A percentile compares a stretch with the other conserved stretches of the same genome.
Evolutionary conservation across 1,140 invertebrate genomes (phyloP).

Genomic region (Drosophila santomea): DNA sequence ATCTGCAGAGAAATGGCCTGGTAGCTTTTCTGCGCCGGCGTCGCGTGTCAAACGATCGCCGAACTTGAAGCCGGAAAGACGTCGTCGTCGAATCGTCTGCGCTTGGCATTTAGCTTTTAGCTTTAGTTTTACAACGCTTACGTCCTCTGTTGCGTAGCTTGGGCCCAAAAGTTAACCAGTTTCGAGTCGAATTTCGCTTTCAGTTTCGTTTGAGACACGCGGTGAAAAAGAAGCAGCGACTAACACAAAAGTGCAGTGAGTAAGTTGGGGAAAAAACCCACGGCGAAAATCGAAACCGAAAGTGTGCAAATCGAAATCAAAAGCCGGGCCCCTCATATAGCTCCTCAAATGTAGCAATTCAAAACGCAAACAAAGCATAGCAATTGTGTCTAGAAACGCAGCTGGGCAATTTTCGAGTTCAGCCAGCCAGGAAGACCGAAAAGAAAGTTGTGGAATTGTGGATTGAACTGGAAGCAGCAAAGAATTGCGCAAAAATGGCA

Average conservation of each 20-base stretch:
- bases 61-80: conserved; percentile 72
- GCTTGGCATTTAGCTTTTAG: conserved; percentile 5
- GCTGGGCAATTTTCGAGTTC: conserved; percentile 51
- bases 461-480: conserved; percentile 23
- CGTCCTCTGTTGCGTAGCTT: conserved; percentile 14
- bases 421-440: conserved; percentile 60
- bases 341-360: conserved; percentile 40
- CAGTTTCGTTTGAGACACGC: conserved; percentile 41
- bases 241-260: conserved; percentile 42
- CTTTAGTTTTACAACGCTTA: conserved; percentile 15
- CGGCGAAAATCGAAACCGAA: conserved; percentile 44
- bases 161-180: conserved; percentile 32
- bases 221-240: conserved; percentile 18
- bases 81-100: conserved; percentile 47
- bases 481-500: conserved; percentile 62
- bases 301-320: conserved; percentile 71
- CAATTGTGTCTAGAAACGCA: conserved; percentile 59
- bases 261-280: conserved; percentile 43
- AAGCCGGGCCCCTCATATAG: conserved; percentile 39
- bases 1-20: conserved; percentile 31
- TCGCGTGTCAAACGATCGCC: conserved; percentile 78
- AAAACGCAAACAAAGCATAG: conserved; percentile 58
- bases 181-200: conserved; percentile 53
- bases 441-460: conserved; percentile 68
- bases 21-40: conserved; percentile 47